phyloP scores from a whole-genome alignment of 2,888 invertebrate species.

The Amphipoea lucens region DNA sequence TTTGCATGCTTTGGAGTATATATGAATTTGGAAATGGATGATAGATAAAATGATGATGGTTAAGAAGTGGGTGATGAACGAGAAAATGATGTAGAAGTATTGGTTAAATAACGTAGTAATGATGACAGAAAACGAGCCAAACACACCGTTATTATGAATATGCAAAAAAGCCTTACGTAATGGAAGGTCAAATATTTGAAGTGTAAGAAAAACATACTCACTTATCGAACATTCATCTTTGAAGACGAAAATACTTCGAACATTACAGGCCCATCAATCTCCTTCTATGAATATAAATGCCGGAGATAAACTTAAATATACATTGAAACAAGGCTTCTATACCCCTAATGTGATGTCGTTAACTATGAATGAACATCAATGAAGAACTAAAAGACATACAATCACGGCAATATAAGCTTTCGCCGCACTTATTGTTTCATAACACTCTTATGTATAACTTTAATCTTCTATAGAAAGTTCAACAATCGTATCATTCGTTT shows the following conservation, averaged over 20 bases:
- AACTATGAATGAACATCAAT: conserved; percentile 51
- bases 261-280: conserved; percentile 42
- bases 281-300: conserved; percentile 31
- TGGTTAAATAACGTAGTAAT: neutral
- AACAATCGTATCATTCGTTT: conserved; percentile 75
- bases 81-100: neutral
- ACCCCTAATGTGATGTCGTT: conserved; percentile 51
- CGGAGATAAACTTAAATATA: conserved; percentile 41
- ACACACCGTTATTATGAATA: neutral
- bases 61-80: no score
- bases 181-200: neutral
- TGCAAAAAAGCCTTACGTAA: conserved; percentile 1
- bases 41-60: neutral
- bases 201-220: neutral
- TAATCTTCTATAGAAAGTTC: conserved; percentile 83
- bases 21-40: neutral
- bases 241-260: neutral
- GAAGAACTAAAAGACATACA: conserved; percentile 62
- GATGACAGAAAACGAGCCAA: neutral
- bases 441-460: conserved; percentile 78
- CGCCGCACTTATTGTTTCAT: conserved; percentile 82
- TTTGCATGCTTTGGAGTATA: no score
- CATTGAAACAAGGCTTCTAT: conserved; percentile 50
- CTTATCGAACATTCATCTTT: neutral
- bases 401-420: conserved; percentile 77